Percentiles rank a stretch among this genome's conserved stretches.
phyloP scores from a whole-genome alignment of 2,113 vertebrate genomes.

The Myrmecobius fasciatus region DNA sequence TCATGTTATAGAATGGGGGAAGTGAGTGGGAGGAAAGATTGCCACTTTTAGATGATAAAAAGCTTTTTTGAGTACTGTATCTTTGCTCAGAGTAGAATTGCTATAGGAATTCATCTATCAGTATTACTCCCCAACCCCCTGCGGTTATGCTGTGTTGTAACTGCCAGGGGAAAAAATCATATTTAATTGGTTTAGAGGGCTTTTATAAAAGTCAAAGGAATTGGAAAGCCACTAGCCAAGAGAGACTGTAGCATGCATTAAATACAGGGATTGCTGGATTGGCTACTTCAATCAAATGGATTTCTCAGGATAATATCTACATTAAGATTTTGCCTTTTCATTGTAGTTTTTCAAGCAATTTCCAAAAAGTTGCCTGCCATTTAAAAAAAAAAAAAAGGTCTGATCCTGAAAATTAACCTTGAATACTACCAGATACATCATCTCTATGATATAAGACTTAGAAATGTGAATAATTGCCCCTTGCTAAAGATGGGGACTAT shows the following conservation, averaged over 20 bases:
- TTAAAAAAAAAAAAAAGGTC: background rate
- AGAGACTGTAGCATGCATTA: background rate
- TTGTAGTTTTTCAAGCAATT: constrained; percentile 26
- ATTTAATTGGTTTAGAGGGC: background rate
- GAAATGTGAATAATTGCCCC: constrained; percentile 49
- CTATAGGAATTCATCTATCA: background rate
- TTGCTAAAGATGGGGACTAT: constrained; percentile 31
- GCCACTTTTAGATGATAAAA: background rate
- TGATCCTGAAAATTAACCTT: constrained; percentile 46
- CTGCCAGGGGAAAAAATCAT: background rate
- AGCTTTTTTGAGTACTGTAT: background rate
- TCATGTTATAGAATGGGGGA: background rate
- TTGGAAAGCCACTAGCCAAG: background rate
- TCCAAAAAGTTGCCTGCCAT: constrained; percentile 2
- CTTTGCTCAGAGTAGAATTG: background rate
- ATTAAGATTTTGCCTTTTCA: background rate
- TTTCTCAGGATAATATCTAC: constrained; percentile 4
- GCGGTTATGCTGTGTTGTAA: background rate
- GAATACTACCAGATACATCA: constrained; percentile 45
- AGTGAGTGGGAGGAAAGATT: background rate
- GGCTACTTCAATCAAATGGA: constrained; percentile 3
- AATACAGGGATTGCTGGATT: constrained; percentile 8
- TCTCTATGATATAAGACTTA: constrained; percentile 53
- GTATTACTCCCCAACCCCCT: background rate
- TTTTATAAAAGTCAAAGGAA: constrained; percentile 53